Conservation (phyloP, 2,113 vertebrate genomes). For the Erpornis zantholeuca region DNA sequence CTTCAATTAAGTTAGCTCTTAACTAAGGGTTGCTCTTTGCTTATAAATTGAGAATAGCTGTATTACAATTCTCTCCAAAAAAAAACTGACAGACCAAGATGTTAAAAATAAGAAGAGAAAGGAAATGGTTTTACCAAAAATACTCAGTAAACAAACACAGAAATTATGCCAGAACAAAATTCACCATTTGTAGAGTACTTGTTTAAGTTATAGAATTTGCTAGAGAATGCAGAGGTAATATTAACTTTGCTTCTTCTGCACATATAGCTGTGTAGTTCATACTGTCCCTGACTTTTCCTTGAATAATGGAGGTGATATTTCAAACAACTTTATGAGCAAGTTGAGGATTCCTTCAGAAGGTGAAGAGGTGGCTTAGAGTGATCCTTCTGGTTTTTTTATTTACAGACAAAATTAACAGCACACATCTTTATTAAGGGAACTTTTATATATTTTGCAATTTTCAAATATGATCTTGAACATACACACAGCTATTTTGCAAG, state of each 20-base stretch:
- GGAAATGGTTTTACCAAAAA: not conserved
- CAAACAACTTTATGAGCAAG: not conserved
- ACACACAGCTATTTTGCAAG: accelerated
- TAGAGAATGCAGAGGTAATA: not conserved
- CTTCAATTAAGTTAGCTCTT: not conserved
- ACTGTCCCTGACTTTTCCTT: not conserved
- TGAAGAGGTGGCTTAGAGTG: not conserved
- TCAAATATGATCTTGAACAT: not conserved
- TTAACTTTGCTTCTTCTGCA: not conserved
- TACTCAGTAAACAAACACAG: not conserved
- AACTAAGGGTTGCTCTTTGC: not conserved
- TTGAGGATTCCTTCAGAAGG: not conserved
- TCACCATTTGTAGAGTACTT: not conserved
- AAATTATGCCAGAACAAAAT: not conserved
- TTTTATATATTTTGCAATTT: not conserved
- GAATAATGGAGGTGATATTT: not conserved
- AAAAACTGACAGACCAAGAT: not conserved
- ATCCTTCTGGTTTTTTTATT: not conserved
- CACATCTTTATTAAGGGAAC: not conserved
- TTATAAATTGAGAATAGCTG: not conserved
- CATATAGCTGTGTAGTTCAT: not conserved
- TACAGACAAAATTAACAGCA: not conserved
- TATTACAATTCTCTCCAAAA: not conserved
- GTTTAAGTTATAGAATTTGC: not conserved
- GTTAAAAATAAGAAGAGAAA: not conserved